Evolutionary conservation across 2,888 invertebrate genomes (phyloP), one percentile per base, ranked within the genome.

Genomic region (Hyles lineata): DNA sequence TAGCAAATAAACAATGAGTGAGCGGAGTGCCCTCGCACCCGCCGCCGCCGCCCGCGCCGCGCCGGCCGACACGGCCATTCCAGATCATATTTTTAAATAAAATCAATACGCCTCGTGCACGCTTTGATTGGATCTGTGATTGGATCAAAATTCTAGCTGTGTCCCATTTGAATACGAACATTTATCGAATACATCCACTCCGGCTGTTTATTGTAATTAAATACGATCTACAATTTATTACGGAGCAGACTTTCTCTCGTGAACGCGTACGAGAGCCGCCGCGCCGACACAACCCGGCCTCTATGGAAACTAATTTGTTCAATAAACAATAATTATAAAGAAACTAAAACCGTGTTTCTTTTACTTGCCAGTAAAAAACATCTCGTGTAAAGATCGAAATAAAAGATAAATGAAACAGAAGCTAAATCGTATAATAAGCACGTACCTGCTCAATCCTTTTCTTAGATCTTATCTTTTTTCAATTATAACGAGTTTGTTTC

Each of bases 1-100:
- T 89, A 84, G 87, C 50, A 61, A 69, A 69, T 71, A 88, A 90
- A 90, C 89, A 89, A 89, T 88, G 81, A 67, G 32, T 8, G 7
- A 35, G 32, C 9, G 43, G 43, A 17, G 21, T 7, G 50, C n/a
- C 11, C 43, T 11, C 15, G 43, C 43, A 43, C 15, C 29, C 32
- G 76, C 77, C 71, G 73, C 73, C 74, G 74, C 70, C 70, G 71
- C 23, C 58, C 72, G 71, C 73, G 71, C 72, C 74, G 74, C 43
- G 43, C 43, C 74, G 74, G 15, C 70, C 71, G 71, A 21, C 58
- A 76, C 75, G 76, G 76, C 79, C 76, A 74, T 75, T 74, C 74
- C 55, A 55, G 70, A 73, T 78, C 73, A 78, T 75, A 80, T 74
- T 70, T 71, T 75, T 74, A 50, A 50, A 67, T 62, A 67, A 67